Conservation (phyloP, 2,797 vertebrate species). For the Mionectes olivaceus region DNA sequence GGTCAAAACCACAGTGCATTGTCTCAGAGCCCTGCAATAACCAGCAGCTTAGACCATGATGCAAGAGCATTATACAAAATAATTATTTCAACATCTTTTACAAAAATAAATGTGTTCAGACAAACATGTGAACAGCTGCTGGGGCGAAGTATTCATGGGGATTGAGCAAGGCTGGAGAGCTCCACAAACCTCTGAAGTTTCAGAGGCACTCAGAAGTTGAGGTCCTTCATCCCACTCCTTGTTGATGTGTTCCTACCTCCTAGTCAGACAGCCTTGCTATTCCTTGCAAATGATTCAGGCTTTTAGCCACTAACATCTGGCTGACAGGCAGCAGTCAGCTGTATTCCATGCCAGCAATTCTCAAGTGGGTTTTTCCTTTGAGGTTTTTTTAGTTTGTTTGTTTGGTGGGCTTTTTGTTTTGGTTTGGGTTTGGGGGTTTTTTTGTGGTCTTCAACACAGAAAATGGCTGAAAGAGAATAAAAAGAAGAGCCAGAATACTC, state of each 20-base stretch:
- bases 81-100: conserved; percentile 32
- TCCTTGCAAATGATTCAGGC: neutral
- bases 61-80: conserved; percentile 4
- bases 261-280: neutral
- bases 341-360: neutral
- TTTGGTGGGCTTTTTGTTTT: neutral
- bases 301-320: conserved; percentile 15
- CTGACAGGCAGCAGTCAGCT: conserved; percentile 2
- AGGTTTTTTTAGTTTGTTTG: neutral
- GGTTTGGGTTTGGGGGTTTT: neutral
- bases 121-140: conserved; percentile 23
- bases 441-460: neutral
- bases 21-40: neutral
- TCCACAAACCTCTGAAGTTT: neutral
- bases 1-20: conserved; percentile 42
- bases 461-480: neutral
- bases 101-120: neutral
- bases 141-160: neutral
- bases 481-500: neutral
- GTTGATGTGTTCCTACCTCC: neutral
- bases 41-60: neutral
- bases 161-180: neutral
- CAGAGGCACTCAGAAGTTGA: neutral
- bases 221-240: neutral
- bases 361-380: neutral